A percentile compares a stretch with the other conserved stretches of the same genome.
Evolutionary conservation across 2,888 invertebrate genomes (phyloP).

Genomic region (Lepidochrysops patricia): DNA sequence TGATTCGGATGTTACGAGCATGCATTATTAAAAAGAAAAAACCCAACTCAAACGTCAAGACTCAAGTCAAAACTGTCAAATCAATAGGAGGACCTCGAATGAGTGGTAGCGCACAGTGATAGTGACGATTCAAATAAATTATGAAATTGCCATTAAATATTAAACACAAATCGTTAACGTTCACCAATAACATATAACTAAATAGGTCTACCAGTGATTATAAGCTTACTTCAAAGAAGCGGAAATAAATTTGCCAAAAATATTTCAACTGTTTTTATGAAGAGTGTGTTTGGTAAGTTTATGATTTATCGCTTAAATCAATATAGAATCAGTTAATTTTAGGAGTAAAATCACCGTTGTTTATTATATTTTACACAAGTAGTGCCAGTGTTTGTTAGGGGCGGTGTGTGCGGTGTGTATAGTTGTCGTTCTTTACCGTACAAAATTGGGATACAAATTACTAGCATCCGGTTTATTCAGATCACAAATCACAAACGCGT

Average conservation of each 20-base stretch:
- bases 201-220: background rate
- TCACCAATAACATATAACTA: background rate
- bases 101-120: background rate
- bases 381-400: background rate
- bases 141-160: background rate
- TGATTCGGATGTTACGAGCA: too few species aligned
- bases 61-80: background rate
- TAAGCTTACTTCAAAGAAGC: background rate
- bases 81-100: background rate
- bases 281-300: background rate
- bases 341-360: background rate
- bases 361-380: background rate
- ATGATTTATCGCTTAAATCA: background rate
- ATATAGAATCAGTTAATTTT: background rate
- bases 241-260: background rate
- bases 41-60: too few species aligned
- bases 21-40: too few species aligned
- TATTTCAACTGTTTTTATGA: background rate
- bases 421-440: background rate
- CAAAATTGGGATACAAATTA: constrained; percentile 1
- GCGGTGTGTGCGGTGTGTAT: background rate
- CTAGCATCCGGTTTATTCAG: constrained; percentile 8
- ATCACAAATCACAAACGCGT: constrained; percentile 1
- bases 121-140: background rate
- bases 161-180: background rate